A percentile compares a stretch with the other conserved stretches of the same genome.
These are phyloP conservation scores for Nomada fabriciana DNA, from an alignment of 2,888 invertebrate species.

Conservation along the genomic window DNA sequence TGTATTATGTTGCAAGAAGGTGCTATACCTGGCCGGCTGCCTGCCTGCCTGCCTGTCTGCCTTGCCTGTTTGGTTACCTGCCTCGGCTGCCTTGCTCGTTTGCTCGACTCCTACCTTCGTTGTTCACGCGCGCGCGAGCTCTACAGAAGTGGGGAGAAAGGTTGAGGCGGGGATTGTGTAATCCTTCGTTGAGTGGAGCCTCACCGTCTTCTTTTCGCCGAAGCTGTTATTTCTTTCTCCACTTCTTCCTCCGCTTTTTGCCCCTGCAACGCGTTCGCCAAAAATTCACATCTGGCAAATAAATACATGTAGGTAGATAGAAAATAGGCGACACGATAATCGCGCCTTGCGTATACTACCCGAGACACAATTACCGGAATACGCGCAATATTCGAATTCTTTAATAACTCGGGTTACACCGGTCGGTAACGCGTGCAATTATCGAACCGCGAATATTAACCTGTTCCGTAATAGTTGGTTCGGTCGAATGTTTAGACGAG, in stretches of 20 bases:
- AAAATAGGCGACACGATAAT: not conserved
- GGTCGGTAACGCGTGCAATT: conserved; percentile 14
- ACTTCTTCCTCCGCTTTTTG: conserved; percentile 5
- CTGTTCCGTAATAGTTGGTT: not conserved
- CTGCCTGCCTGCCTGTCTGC: conserved; percentile 50
- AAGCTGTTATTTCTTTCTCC: conserved; percentile 69
- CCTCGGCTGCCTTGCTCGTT: conserved; percentile 54
- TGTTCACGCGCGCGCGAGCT: conserved; percentile 42
- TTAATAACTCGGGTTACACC: conserved; percentile 9
- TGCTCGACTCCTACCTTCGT: conserved; percentile 72
- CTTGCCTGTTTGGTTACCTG: conserved; percentile 58
- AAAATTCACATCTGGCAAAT: conserved; percentile 33
- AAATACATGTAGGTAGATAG: too few relatives aligned
- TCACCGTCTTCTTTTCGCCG: conserved; percentile 76
- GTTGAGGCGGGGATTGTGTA: conserved; percentile 82
- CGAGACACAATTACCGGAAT: conserved; percentile 16
- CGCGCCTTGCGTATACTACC: not conserved
- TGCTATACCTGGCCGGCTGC: conserved; percentile 68
- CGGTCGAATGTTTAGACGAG: not conserved
- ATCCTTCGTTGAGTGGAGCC: conserved; percentile 76
- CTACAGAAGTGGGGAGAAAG: conserved; percentile 77
- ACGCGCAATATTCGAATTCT: conserved; percentile 27
- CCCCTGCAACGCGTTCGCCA: conserved; percentile 11
- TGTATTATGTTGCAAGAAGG: conserved; percentile 82
- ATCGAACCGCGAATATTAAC: conserved; percentile 14